Evolutionary conservation across 2,113 vertebrate species (phyloP), one percentile per base, ranked within the genome.

Genomic region (Cygnus atratus): DNA sequence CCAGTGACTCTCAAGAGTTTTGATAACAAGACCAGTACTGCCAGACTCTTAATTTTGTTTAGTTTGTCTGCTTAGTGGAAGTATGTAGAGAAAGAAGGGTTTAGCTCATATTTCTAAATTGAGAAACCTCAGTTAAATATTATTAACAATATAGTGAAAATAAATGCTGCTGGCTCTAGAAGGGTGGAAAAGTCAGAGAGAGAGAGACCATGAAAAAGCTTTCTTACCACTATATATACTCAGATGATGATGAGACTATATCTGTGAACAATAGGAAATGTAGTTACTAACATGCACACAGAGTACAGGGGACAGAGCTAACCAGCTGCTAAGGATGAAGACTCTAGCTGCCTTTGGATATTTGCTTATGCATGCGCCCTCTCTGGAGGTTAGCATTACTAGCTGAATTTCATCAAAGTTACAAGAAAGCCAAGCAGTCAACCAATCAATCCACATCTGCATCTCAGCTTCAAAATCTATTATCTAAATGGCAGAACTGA

Each of bases 121-220:
- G 28, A 85, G 48, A 89, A 94, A 87, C 2, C 4, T 41, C 63
- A 61, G 11, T 66, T 88, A 50, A 88, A 58, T 13, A 8, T 31
- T 44, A 39, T 19, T 21, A 43, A 37, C 25, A 58, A 63, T 75
- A 52, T 2, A 57, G 5, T 8, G 13, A 76, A 78, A 78, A 71
- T 16, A 1, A 0, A 5, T 46, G 35, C 52, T 76, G 39, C 17
- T 79, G 71, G 43, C 59, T 63, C 33, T 43, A 84, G 33, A 82
- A 76, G 17, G 8, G 3, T 24, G 3, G 9, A 82, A 43, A 29
- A 7, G 24, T 70, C 48, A 78, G 22, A 57, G 70, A 71, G 70
- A 71, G 3, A 76, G 25, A 68, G 0, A 0, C 11, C 19, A 46
- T 46, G 35, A 70, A 91, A 58, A 33, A 4, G 37, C 2, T 29